These are phyloP conservation scores for Erethizon dorsatum DNA, from an alignment of 2,797 vertebrate species.

Conservation along the genomic window DNA sequence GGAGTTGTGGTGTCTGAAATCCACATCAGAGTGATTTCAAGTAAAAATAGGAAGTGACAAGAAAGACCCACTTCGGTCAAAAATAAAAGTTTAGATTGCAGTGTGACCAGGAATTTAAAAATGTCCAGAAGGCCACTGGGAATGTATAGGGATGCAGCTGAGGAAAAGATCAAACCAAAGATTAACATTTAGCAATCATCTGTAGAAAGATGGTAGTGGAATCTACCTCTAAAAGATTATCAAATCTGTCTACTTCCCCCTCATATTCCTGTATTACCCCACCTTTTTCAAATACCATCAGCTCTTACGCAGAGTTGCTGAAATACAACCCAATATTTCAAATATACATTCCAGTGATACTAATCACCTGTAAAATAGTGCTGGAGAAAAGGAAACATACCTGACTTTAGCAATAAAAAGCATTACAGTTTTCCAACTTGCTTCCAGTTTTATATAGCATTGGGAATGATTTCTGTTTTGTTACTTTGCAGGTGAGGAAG, in stretches of 20 bases:
- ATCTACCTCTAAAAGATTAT: background rate
- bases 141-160: background rate
- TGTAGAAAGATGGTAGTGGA: background rate
- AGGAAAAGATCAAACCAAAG: slow-evolving; percentile 24
- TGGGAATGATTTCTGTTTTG: slow-evolving; percentile 1
- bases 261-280: background rate
- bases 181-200: background rate
- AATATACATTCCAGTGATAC: background rate
- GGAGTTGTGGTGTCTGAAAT: background rate
- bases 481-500: background rate
- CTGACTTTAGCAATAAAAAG: slow-evolving; percentile 23
- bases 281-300: background rate
- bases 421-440: background rate
- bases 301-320: background rate
- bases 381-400: background rate
- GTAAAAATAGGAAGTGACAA: background rate
- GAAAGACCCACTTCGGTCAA: background rate
- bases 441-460: slow-evolving; percentile 19
- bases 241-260: background rate
- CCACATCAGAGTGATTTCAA: slow-evolving; percentile 15
- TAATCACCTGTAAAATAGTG: slow-evolving; percentile 34
- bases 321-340: background rate
- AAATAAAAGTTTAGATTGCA: slow-evolving; percentile 26
- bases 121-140: background rate
- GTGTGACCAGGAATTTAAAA: background rate